Evolutionary conservation across 2,888 invertebrate genomes (phyloP).

Genomic region (Sinopyrophorus schimmeli): DNA sequence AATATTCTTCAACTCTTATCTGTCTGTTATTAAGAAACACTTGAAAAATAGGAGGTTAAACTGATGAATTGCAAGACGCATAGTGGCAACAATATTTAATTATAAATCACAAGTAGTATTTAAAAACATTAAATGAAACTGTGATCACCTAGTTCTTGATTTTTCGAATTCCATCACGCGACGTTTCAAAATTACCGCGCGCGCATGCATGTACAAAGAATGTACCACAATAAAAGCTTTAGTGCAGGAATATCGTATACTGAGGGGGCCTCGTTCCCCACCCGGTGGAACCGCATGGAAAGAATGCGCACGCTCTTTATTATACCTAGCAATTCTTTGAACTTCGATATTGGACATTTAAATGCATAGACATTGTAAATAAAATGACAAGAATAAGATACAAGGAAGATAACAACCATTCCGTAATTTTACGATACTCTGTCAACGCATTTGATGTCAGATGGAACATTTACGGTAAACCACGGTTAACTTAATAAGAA

Average conservation of each 20-base stretch:
- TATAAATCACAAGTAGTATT: constrained; percentile 2
- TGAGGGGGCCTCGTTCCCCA: constrained; percentile 35
- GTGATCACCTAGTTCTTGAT: no score
- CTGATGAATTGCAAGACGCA: constrained; percentile 6
- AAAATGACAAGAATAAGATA: no score
- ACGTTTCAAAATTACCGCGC: constrained; percentile 25
- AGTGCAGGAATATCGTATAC: constrained; percentile 19
- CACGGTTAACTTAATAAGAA: no score
- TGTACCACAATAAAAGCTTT: constrained; percentile 20
- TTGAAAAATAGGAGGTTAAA: no score
- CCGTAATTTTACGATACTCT: no score
- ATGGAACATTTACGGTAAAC: no score
- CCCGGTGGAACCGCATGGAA: constrained; percentile 37
- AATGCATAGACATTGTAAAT: no score
- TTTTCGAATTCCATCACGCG: constrained; percentile 6
- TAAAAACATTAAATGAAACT: constrained; percentile 12
- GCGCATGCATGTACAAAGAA: constrained; percentile 29
- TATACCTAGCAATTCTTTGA: no score
- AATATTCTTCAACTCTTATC: background rate
- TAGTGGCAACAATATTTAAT: background rate
- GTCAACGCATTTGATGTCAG: no score
- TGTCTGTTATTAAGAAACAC: constrained; percentile 5
- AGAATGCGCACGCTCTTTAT: constrained; percentile 37
- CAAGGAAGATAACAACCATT: no score
- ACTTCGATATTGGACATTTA: no score